Evolutionary conservation across 1,140 invertebrate genomes (phyloP).

Genomic region (Littorina saxatilis): DNA sequence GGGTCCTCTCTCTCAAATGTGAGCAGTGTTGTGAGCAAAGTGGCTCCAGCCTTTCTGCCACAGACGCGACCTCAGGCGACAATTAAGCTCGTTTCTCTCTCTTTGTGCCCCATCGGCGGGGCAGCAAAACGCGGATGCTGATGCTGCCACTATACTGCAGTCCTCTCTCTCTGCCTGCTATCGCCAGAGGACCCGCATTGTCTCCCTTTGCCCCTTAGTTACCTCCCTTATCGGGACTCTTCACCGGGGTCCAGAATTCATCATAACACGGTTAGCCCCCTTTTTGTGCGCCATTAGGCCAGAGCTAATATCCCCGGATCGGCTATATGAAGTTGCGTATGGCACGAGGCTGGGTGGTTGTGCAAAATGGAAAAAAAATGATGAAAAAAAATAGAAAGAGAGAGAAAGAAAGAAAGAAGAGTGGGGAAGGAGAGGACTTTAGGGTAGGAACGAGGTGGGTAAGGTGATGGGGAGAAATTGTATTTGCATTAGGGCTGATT

Average conservation of each 20-base stretch:
- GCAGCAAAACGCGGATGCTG: background rate
- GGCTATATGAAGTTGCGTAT: slow-evolving; percentile 28
- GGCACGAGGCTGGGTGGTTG: background rate
- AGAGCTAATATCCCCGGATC: slow-evolving; percentile 35
- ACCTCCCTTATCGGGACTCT: slow-evolving; percentile 33
- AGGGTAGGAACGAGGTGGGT: background rate
- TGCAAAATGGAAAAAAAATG: slow-evolving; percentile 18
- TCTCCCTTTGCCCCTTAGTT: slow-evolving; percentile 18
- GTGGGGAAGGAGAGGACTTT: background rate
- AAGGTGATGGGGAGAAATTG: slow-evolving; percentile 32
- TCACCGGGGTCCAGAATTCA: slow-evolving; percentile 35
- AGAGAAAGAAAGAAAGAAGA: slow-evolving; percentile 1
- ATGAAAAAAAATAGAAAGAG: too few relatives aligned
- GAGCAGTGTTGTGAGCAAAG: background rate
- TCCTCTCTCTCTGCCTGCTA: background rate
- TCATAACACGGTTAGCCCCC: slow-evolving; percentile 36
- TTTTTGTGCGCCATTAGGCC: slow-evolving; percentile 38
- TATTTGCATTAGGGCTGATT: slow-evolving; percentile 41
- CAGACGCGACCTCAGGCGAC: slow-evolving; percentile 23
- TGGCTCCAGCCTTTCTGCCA: background rate
- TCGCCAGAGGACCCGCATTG: background rate
- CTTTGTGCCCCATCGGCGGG: background rate
- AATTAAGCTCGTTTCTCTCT: slow-evolving; percentile 27
- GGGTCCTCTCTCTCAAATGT: too few relatives aligned
- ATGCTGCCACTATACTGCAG: background rate